A percentile compares a stretch with the other conserved stretches of the same genome.
Evolutionary conservation across 2,888 invertebrate genomes (phyloP).

Genomic region (Gandaritis pyraliata): DNA sequence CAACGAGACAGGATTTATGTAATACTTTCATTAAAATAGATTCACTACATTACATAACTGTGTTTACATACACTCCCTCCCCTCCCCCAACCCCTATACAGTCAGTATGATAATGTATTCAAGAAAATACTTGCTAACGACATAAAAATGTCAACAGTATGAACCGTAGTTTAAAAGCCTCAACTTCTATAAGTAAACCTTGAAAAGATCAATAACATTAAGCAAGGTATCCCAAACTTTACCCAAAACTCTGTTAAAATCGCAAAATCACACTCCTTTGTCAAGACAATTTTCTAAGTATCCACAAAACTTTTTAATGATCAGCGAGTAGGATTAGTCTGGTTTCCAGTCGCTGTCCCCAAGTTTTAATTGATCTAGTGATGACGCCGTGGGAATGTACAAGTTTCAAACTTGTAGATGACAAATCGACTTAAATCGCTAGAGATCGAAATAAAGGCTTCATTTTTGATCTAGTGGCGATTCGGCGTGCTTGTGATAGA

Average conservation of each 20-base stretch:
- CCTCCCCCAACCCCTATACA: no score
- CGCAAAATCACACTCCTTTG: conserved; percentile 31
- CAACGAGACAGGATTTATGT: no score
- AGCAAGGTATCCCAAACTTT: conserved; percentile 24
- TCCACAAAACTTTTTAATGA: conserved; percentile 38
- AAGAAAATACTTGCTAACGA: no score
- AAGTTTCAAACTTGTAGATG: conserved; percentile 12
- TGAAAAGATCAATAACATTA: conserved; percentile 8
- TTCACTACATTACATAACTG: no score
- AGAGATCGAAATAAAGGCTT: neutral
- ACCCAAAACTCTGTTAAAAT: conserved; percentile 26
- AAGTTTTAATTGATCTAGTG: conserved; percentile 31
- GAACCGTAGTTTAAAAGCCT: neutral
- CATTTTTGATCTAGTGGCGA: neutral
- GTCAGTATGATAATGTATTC: no score
- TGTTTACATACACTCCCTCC: no score
- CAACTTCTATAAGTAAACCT: neutral
- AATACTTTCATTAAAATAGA: no score
- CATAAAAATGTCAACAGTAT: neutral
- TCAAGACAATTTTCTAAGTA: conserved; percentile 36
- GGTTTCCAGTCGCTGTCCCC: conserved; percentile 11
- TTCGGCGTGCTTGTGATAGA: no score
- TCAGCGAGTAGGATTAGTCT: conserved; percentile 21
- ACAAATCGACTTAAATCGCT: conserved; percentile 1
- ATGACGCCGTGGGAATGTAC: conserved; percentile 19